These are phyloP conservation scores for Clanis bilineata DNA, from an alignment of 2,888 invertebrate species.

Conservation along the genomic window DNA sequence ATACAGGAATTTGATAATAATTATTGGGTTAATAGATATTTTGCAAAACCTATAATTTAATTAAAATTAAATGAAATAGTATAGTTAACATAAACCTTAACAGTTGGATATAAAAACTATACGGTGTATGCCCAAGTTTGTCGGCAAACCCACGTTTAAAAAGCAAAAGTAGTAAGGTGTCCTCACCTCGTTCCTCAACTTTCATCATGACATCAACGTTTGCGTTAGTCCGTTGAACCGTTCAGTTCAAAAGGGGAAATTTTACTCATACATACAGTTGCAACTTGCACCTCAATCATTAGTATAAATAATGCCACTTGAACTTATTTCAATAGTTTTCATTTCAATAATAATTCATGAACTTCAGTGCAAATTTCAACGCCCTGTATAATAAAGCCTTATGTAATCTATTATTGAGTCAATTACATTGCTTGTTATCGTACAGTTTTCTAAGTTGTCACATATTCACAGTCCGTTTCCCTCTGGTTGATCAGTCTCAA, in stretches of 20 bases:
- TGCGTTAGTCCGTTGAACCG: constrained; percentile 53
- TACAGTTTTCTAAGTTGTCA: constrained; percentile 5
- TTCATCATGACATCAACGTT: constrained; percentile 46
- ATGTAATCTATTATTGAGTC: neutral
- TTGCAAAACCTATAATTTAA: too few relatives aligned
- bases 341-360: neutral
- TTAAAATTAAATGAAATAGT: neutral
- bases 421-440: constrained; percentile 4
- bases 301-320: neutral
- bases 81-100: neutral
- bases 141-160: constrained; percentile 28
- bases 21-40: neutral
- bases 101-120: neutral
- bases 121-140: neutral
- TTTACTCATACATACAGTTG: constrained; percentile 34
- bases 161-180: constrained; percentile 41
- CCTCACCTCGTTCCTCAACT: constrained; percentile 57
- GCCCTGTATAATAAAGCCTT: neutral
- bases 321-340: neutral
- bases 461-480: constrained; percentile 29
- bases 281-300: constrained; percentile 20
- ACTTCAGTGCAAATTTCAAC: neutral
- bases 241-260: constrained; percentile 59
- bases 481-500: constrained; percentile 48
- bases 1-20: too few relatives aligned